Evolutionary conservation across 2,888 invertebrate genomes (phyloP).

Genomic region (Eupithecia dodoneata): DNA sequence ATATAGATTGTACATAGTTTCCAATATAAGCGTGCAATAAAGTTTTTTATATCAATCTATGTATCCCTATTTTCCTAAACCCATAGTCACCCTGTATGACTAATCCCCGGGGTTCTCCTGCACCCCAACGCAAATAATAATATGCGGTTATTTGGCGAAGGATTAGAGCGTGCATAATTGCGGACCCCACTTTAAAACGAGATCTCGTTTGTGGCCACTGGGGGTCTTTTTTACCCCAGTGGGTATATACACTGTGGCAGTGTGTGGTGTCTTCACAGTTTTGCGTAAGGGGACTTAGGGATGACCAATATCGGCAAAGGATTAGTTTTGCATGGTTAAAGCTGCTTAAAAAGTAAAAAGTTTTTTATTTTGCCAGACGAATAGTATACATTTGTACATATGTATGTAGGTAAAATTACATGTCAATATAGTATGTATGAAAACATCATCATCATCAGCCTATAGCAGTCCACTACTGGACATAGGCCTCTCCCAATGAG

Average conservation of each 20-base stretch:
- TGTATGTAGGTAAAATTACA: too few species aligned
- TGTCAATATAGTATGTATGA: too few species aligned
- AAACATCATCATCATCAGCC: too few species aligned
- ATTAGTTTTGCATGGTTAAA: neutral
- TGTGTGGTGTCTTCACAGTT: neutral
- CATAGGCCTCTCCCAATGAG: too few species aligned
- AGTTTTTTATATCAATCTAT: too few species aligned
- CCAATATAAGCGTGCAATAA: too few species aligned
- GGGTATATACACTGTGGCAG: neutral
- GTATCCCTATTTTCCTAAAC: neutral
- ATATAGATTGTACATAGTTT: too few species aligned
- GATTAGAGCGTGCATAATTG: slow-evolving; percentile 61
- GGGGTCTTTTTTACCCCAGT: slow-evolving; percentile 24
- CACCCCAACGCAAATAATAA: slow-evolving; percentile 44
- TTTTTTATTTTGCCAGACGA: too few species aligned
- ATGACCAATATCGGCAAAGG: neutral
- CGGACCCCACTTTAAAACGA: slow-evolving; percentile 34
- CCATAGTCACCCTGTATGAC: slow-evolving; percentile 12
- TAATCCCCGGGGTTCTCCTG: slow-evolving; percentile 23
- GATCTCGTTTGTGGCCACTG: slow-evolving; percentile 27
- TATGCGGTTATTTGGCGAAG: slow-evolving; percentile 52
- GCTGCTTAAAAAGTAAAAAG: too few species aligned
- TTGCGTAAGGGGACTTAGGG: neutral
- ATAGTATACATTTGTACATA: too few species aligned
- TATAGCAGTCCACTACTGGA: too few species aligned